A percentile compares a stretch with the other conserved stretches of the same genome.
Evolutionary conservation across 1,140 invertebrate genomes (phyloP).

Genomic region (Nomia melanderi): DNA sequence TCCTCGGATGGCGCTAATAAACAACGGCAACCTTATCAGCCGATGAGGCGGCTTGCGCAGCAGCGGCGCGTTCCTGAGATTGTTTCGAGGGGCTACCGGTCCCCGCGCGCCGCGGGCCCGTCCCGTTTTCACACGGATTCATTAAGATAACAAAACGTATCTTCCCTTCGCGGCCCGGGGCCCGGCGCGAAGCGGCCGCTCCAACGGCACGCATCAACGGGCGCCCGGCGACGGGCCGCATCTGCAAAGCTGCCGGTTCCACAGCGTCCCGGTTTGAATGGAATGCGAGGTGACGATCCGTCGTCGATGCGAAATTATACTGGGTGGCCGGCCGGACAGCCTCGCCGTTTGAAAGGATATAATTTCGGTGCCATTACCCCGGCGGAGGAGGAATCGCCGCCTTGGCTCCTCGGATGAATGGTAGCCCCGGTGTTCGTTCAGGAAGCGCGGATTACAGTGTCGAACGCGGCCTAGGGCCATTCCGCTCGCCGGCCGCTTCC

Average conservation of each 20-base stretch:
- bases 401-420: conserved; percentile 44
- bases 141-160: conserved; percentile 56
- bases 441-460: conserved; percentile 29
- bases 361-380: conserved; percentile 57
- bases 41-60: conserved; percentile 6
- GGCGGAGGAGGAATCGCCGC: conserved; percentile 48
- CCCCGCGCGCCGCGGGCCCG: background rate
- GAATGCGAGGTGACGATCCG: conserved; percentile 60
- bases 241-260: no score
- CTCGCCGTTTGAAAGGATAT: conserved; percentile 51
- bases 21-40: conserved; percentile 40
- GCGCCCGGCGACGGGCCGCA: background rate
- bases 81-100: conserved; percentile 6
- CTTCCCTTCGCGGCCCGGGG: background rate
- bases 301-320: conserved; percentile 52
- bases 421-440: conserved; percentile 41
- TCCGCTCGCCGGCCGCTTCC: conserved; percentile 2
- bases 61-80: conserved; percentile 1
- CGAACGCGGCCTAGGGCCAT: background rate
- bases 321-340: conserved; percentile 41
- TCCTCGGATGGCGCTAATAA: conserved; percentile 36
- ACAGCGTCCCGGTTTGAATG: conserved; percentile 6
- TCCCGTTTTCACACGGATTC: conserved; percentile 45
- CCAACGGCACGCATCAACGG: background rate
- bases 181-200: background rate